A percentile compares a stretch with the other conserved stretches of the same genome.
Evolutionary conservation across 2,113 vertebrate genomes (phyloP).

Genomic region (Hassar affinis): DNA sequence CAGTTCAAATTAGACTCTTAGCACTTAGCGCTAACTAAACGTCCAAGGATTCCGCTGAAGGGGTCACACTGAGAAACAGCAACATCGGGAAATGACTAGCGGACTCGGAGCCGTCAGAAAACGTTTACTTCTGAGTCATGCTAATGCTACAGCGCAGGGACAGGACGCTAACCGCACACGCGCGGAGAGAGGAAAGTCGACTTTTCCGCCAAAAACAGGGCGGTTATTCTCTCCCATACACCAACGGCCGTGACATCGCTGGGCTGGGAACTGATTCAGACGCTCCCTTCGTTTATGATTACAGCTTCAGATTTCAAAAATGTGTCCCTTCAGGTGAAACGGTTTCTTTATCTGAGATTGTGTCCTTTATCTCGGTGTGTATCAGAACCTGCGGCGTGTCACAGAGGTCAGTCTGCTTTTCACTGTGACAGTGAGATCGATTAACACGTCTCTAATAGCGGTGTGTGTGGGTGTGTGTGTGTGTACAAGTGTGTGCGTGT

Average conservation of each 20-base stretch:
- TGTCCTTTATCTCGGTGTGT: background rate
- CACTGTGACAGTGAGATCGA: conserved; percentile 25
- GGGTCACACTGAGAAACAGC: background rate
- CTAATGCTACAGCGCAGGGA: background rate
- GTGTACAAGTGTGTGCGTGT: background rate
- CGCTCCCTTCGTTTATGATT: background rate
- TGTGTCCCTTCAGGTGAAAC: background rate
- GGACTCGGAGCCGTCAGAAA: background rate
- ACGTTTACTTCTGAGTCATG: background rate
- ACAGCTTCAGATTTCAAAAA: background rate
- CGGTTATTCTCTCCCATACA: background rate
- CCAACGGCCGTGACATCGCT: background rate
- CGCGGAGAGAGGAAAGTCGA: background rate
- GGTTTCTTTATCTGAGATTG: background rate
- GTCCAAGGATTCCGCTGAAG: background rate
- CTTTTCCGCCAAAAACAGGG: background rate
- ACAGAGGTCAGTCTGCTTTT: conserved; percentile 21
- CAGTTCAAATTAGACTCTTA: background rate
- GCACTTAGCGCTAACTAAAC: background rate
- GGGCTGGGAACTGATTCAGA: background rate
- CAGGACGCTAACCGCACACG: background rate
- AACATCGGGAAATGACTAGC: background rate
- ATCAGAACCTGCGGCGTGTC: conserved; percentile 1
- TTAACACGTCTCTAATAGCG: conserved; percentile 5
- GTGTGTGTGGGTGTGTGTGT: background rate